Evolutionary conservation across 2,113 vertebrate species (phyloP).

Genomic region (Camelus dromedarius): DNA sequence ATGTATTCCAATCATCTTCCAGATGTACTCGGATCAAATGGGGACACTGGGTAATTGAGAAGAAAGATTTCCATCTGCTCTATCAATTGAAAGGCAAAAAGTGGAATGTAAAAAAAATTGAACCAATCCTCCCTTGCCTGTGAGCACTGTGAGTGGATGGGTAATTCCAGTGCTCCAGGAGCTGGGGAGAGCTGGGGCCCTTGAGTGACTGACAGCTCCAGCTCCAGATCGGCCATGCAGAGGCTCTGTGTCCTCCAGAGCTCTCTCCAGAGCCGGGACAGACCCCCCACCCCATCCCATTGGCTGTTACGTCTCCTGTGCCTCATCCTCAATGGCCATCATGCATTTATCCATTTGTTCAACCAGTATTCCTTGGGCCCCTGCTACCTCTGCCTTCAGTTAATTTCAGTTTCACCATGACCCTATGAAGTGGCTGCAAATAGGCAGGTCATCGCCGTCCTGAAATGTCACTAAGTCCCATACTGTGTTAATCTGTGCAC

Average conservation of each 20-base stretch:
- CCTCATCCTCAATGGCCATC: background rate
- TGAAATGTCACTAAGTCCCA: background rate
- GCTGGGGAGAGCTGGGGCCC: background rate
- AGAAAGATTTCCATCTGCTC: conserved; percentile 79
- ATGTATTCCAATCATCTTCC: conserved; percentile 75
- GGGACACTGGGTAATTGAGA: conserved; percentile 73
- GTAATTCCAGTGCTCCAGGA: background rate
- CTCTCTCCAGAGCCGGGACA: background rate
- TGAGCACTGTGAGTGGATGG: background rate
- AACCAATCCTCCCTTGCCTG: background rate
- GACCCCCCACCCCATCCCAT: background rate
- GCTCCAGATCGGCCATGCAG: background rate
- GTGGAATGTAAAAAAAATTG: background rate
- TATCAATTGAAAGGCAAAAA: conserved; percentile 67
- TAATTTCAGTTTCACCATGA: background rate
- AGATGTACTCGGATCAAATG: conserved; percentile 76
- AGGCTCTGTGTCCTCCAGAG: background rate
- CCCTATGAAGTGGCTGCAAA: background rate
- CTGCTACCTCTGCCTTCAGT: background rate
- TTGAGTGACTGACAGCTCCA: background rate
- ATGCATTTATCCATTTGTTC: background rate
- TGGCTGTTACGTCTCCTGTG: background rate
- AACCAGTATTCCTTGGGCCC: background rate
- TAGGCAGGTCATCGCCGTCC: background rate
- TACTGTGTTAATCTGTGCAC: background rate